Evolutionary conservation across 2,888 invertebrate species (phyloP).

Genomic region (Slavum lentiscoides): DNA sequence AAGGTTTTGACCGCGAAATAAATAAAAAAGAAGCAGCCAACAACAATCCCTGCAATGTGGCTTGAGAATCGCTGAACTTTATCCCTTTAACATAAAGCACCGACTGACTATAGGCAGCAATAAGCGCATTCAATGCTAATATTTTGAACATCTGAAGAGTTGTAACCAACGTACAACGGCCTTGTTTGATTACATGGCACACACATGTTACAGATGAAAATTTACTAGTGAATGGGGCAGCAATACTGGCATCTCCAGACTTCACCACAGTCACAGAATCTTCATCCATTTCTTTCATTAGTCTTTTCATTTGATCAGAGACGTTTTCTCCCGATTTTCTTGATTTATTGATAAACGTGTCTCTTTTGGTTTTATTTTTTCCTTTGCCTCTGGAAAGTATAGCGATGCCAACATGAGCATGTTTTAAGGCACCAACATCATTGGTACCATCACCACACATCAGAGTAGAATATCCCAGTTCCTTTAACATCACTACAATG

Average conservation of each 20-base stretch:
- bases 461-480: constrained; percentile 83
- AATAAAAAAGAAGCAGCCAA: constrained; percentile 97
- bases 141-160: constrained; percentile 99
- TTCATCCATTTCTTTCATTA: constrained; percentile 85
- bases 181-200: constrained; percentile 99
- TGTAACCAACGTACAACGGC: constrained; percentile 96
- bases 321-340: constrained; percentile 51
- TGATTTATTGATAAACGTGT: constrained; percentile 13
- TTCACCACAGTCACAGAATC: constrained; percentile 85
- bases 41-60: constrained; percentile 93
- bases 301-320: constrained; percentile 65
- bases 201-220: constrained; percentile 94
- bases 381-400: constrained; percentile 37
- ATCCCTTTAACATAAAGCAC: constrained; percentile 97
- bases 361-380: constrained; percentile 4
- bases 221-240: constrained; percentile 98
- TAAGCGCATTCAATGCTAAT: constrained; percentile 93
- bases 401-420: constrained; percentile 80
- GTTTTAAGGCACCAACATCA: constrained; percentile 98
- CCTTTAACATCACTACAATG: constrained; percentile 86
- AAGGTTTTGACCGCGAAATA: constrained; percentile 92
- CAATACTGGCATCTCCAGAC: constrained; percentile 97
- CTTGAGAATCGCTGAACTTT: constrained; percentile 96
- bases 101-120: constrained; percentile 97
- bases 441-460: constrained; percentile 99